Conservation (phyloP, 2,113 vertebrate genomes). For the Salvelinus alpinus region DNA sequence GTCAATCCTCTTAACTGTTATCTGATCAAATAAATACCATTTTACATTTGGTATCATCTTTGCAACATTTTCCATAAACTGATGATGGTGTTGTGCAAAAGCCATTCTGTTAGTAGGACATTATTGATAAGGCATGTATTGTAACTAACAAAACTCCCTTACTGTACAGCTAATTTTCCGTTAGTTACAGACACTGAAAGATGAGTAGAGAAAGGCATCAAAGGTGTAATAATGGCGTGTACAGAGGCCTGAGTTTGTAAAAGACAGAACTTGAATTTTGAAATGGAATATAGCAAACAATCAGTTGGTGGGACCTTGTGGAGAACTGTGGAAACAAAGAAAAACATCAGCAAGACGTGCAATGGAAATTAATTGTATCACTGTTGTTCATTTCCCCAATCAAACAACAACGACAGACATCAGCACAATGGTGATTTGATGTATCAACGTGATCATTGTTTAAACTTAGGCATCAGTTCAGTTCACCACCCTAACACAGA, state of each 20-base stretch:
- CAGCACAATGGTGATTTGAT: not conserved
- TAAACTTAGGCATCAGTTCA: not conserved
- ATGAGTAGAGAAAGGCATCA: not conserved
- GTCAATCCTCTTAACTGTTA: conserved; percentile 16
- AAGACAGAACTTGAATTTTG: not conserved
- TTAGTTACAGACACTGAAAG: not conserved
- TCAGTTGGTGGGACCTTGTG: not conserved
- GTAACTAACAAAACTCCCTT: not conserved
- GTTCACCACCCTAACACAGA: not conserved
- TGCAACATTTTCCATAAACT: conserved; percentile 24
- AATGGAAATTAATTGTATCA: not conserved
- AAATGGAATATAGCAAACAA: not conserved
- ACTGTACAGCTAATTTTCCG: not conserved
- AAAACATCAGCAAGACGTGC: too few species aligned
- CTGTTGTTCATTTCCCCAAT: not conserved
- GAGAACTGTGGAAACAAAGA: too few species aligned
- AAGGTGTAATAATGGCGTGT: not conserved
- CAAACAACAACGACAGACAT: not conserved
- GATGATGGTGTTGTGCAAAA: conserved; percentile 19
- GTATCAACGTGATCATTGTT: not conserved
- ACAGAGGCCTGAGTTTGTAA: not conserved
- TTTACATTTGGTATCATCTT: conserved; percentile 40
- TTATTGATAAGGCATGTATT: conserved; percentile 6
- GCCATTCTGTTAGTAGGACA: not conserved
- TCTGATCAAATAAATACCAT: conserved; percentile 40